Conservation (phyloP, 2,113 vertebrate species). For the Scalopus aquaticus region DNA sequence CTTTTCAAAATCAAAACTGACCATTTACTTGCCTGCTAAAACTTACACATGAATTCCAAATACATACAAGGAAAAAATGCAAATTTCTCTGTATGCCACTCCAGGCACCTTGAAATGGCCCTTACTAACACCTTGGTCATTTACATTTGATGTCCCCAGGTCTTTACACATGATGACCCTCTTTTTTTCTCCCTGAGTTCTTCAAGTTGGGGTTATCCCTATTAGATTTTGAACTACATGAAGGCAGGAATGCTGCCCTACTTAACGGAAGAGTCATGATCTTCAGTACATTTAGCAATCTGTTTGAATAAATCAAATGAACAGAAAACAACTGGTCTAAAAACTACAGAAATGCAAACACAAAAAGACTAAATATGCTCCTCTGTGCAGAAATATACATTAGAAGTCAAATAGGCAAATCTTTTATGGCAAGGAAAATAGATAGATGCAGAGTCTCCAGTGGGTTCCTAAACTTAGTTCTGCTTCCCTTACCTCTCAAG, state of each 20-base stretch:
- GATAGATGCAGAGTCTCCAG: neutral
- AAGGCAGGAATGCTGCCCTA: neutral
- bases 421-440: neutral
- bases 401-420: neutral
- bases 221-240: neutral
- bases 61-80: neutral
- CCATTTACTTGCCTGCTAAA: neutral
- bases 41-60: neutral
- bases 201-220: neutral
- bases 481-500: neutral
- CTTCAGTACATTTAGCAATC: neutral
- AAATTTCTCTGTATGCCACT: neutral
- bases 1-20: slow-evolving; percentile 25
- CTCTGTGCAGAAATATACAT: neutral
- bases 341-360: neutral
- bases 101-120: neutral
- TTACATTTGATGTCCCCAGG: neutral
- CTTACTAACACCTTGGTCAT: neutral
- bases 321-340: neutral
- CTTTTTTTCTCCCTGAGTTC: neutral
- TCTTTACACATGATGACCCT: neutral
- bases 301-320: neutral
- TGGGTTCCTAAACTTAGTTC: neutral
- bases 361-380: neutral
- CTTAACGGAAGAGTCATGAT: neutral